Evolutionary conservation across 2,888 invertebrate genomes (phyloP).

Genomic region (Macrophya annulata): DNA sequence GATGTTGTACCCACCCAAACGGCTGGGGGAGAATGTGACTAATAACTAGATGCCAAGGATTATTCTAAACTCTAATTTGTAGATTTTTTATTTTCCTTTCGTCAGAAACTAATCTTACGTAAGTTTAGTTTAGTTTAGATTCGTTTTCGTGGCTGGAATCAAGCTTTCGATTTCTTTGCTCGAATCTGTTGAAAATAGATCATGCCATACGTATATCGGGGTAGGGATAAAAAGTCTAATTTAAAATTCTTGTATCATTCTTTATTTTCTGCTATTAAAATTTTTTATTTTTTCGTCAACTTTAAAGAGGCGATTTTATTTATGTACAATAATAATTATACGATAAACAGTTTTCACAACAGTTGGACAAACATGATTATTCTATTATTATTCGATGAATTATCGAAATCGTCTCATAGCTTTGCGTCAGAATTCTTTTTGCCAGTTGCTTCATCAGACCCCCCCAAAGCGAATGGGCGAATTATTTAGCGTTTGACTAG

Average conservation of each 20-base stretch:
- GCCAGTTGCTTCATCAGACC: neutral
- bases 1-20: neutral
- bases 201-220: neutral
- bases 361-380: neutral
- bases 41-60: neutral
- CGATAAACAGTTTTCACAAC: neutral
- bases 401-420: neutral
- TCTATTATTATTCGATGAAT: neutral
- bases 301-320: neutral
- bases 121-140: neutral
- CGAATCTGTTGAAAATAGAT: conserved; percentile 13
- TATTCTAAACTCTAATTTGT: neutral
- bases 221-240: neutral
- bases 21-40: neutral
- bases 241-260: neutral
- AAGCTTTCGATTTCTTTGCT: conserved; percentile 3
- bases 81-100: neutral
- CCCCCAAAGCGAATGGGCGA: neutral
- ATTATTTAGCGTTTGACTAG: neutral
- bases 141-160: conserved; percentile 5
- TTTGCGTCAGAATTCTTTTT: neutral
- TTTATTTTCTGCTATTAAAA: neutral
- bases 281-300: neutral
- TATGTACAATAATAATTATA: neutral
- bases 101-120: neutral